phyloP scores from a whole-genome alignment of 2,113 vertebrate genomes.

The Melanerpes aurifrons region DNA sequence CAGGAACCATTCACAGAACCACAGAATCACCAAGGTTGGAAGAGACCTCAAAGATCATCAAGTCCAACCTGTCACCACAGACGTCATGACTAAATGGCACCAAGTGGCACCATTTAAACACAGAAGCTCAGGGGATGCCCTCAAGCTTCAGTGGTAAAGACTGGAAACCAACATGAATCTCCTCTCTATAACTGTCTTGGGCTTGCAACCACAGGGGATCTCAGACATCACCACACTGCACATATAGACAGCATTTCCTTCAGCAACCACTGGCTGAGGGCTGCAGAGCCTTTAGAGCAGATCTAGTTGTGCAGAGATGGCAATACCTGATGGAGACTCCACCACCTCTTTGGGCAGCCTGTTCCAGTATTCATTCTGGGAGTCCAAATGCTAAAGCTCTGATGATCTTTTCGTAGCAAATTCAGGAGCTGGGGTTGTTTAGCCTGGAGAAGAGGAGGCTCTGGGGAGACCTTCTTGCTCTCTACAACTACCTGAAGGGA shows the following conservation, averaged over 20 bases:
- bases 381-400: neutral
- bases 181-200: neutral
- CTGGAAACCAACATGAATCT: neutral
- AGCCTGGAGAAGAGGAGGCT: too few relatives aligned
- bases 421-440: neutral
- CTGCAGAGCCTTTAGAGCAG: neutral
- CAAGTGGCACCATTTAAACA: neutral
- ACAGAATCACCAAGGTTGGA: too few relatives aligned
- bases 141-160: neutral
- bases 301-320: neutral
- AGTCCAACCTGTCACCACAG: too few relatives aligned
- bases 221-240: neutral
- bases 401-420: neutral
- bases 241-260: neutral
- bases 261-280: neutral
- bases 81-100: too few relatives aligned
- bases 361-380: too few relatives aligned
- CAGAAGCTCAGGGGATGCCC: neutral
- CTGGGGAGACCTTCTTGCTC: too few relatives aligned
- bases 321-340: too few relatives aligned
- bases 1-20: neutral
- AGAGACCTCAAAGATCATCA: too few relatives aligned
- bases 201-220: neutral
- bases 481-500: too few relatives aligned
- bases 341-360: too few relatives aligned